These are phyloP conservation scores for Sebastes ruberrimus DNA, from an alignment of 2,797 vertebrate genomes.

Conservation along the genomic window DNA sequence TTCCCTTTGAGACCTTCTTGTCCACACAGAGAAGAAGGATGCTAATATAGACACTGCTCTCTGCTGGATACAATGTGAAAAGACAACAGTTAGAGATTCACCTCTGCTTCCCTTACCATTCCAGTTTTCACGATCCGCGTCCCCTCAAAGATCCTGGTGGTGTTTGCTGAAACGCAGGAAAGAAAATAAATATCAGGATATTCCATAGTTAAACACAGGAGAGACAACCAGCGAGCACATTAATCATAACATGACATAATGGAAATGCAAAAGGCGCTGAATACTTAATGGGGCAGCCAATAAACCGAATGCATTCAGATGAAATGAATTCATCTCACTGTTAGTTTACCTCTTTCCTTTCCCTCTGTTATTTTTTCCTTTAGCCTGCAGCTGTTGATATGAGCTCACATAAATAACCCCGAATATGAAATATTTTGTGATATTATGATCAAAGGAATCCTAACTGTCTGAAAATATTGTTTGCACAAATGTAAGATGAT, in stretches of 20 bases:
- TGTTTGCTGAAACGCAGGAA: slow-evolving; percentile 86
- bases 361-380: background rate
- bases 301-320: background rate
- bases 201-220: background rate
- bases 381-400: slow-evolving; percentile 19
- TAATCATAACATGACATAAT: slow-evolving; percentile 1
- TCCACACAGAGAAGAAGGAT: background rate
- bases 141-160: slow-evolving; percentile 96
- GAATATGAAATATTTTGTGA: slow-evolving; percentile 2
- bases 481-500: background rate
- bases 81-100: background rate
- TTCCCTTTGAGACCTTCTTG: background rate
- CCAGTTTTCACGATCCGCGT: slow-evolving; percentile 97
- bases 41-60: slow-evolving; percentile 49
- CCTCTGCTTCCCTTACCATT: slow-evolving; percentile 87
- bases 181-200: background rate
- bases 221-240: background rate
- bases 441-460: background rate
- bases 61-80: slow-evolving; percentile 59
- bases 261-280: background rate
- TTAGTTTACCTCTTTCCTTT: background rate
- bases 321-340: background rate
- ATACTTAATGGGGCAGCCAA: background rate
- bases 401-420: slow-evolving; percentile 10
- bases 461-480: background rate